phyloP scores from a whole-genome alignment of 2,113 vertebrate genomes.

The Meleagris gallopavo region DNA sequence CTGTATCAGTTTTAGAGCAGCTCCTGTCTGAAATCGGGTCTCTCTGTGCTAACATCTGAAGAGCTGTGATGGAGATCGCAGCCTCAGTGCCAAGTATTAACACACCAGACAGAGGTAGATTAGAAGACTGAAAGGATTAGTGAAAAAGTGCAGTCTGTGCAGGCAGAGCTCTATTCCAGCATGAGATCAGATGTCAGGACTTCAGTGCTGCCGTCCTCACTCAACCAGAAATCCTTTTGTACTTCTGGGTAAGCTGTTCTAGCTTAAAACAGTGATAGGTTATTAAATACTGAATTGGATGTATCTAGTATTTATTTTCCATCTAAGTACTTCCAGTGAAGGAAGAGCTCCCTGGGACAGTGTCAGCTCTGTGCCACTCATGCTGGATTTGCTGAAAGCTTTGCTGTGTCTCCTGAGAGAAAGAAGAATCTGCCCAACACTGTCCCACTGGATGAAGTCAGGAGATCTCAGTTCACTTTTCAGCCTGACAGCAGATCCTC shows the following conservation, averaged over 20 bases:
- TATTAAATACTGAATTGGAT: slow-evolving; percentile 9
- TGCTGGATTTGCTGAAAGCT: neutral
- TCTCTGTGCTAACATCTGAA: neutral
- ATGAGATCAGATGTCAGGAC: neutral
- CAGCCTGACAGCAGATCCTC: neutral
- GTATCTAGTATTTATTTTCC: neutral
- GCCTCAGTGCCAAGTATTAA: neutral
- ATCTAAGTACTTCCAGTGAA: neutral
- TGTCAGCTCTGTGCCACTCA: neutral
- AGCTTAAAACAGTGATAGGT: neutral
- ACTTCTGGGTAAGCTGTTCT: neutral
- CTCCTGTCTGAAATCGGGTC: neutral
- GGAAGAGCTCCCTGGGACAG: neutral
- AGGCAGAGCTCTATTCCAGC: neutral
- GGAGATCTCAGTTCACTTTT: neutral
- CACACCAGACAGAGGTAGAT: neutral
- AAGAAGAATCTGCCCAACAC: neutral
- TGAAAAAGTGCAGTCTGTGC: neutral
- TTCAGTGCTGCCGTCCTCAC: neutral
- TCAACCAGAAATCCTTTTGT: neutral
- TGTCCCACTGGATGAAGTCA: neutral
- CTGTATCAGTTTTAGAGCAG: neutral
- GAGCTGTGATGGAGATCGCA: neutral
- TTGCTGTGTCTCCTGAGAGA: neutral
- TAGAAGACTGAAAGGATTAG: neutral